Evolutionary conservation across 2,888 invertebrate species (phyloP), one percentile per base, ranked within the genome.

Genomic region (Hylaea fasciaria): DNA sequence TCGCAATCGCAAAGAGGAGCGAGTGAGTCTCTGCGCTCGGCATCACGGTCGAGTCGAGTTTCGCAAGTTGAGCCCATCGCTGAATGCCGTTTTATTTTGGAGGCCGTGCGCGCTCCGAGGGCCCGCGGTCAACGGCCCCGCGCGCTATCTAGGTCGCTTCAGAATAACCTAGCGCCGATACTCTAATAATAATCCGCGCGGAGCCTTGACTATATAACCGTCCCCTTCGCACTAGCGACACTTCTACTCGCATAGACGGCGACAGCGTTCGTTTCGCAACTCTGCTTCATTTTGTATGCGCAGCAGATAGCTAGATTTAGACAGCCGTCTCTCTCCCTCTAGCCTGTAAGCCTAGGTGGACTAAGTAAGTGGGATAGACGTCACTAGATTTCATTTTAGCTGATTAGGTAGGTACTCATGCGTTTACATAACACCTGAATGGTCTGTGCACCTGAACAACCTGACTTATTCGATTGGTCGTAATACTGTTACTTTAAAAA

Each of bases 161-260:
- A 86, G 91, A 91, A 91, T 91, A 91, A 91, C 91, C 91, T 91
- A 92, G 91, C 89, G 89, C 91, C 90, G 86, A 91, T 91, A 91
- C 89, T 90, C 89, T 91, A 90, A 91, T 90, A 92, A 90, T 91
- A 89, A 88, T 90, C 85, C 80, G 78, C 78, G 73, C 78, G 78
- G 81, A 89, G 78, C 91, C 89, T 89, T 87, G 86, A 79, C 82
- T 74, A 73, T 87, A 81, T 76, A 72, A 80, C 79, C 77, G 85
- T 92, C 91, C 79, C 79, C 78, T 85, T 91, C 90, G 83, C 80
- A 77, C 91, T 76, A 77, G 78, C 74, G 80, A 80, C 79, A 80
- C 69, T 74, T 75, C 77, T 68, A 65, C 73, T 66, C 74, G 71
- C 73, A 71, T 76, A 73, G 82, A 80, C 77, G 80, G 86, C 77